A percentile compares a stretch with the other conserved stretches of the same genome.
phyloP scores from a whole-genome alignment of 2,797 vertebrate genomes.

The Parotocinclus haroldoi region DNA sequence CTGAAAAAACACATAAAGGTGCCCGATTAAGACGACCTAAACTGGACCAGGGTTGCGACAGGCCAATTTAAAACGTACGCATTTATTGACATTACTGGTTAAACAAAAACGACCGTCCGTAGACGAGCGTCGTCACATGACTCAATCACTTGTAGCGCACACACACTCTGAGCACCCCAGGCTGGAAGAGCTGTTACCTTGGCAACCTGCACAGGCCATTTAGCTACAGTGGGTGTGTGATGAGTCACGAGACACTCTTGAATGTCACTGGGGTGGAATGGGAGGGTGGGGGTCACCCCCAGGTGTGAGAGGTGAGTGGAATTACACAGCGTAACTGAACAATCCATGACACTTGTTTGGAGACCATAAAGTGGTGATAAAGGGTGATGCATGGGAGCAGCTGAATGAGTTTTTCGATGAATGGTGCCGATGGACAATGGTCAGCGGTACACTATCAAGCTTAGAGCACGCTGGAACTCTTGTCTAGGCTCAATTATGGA shows the following conservation, averaged over 20 bases:
- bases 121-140: neutral
- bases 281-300: slow-evolving; percentile 33
- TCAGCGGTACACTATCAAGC: neutral
- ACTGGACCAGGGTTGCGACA: no score
- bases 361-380: slow-evolving; percentile 16
- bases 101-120: no score
- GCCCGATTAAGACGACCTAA: no score
- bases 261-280: slow-evolving; percentile 33
- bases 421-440: slow-evolving; percentile 20
- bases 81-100: no score
- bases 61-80: no score
- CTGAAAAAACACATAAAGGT: no score
- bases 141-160: neutral
- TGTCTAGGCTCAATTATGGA: slow-evolving; percentile 19
- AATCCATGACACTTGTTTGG: slow-evolving; percentile 52
- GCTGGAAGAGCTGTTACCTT: slow-evolving; percentile 52
- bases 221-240: slow-evolving; percentile 15
- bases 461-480: slow-evolving; percentile 13
- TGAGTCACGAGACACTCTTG: slow-evolving; percentile 43
- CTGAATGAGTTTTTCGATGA: slow-evolving; percentile 47
- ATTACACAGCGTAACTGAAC: slow-evolving; percentile 53
- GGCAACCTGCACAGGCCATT: slow-evolving; percentile 52
- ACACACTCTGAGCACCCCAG: slow-evolving; percentile 33
- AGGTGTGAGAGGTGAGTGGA: slow-evolving; percentile 44
- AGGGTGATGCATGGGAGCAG: slow-evolving; percentile 41